Percentiles rank a stretch among this genome's conserved stretches.
phyloP scores from a whole-genome alignment of 2,797 vertebrate species.

The Eospalax fontanierii region DNA sequence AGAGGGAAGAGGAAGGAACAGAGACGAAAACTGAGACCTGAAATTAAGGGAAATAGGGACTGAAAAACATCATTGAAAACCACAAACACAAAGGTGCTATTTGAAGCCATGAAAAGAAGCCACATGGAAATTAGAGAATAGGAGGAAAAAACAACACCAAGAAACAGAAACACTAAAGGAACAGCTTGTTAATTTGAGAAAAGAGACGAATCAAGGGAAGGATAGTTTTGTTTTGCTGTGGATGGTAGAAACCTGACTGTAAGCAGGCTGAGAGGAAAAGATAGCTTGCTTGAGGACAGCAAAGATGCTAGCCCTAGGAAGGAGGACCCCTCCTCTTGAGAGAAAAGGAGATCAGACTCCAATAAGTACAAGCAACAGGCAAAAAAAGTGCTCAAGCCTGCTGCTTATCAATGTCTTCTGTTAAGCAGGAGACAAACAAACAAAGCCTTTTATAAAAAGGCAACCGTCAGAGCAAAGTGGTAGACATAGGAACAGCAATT shows the following conservation, averaged over 20 bases:
- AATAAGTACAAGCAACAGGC: background rate
- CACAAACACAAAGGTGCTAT: conserved; percentile 34
- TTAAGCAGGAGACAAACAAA: background rate
- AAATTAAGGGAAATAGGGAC: conserved; percentile 24
- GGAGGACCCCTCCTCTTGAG: background rate
- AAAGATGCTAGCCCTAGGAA: background rate
- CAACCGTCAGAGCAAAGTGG: background rate
- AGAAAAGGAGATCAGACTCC: conserved; percentile 16
- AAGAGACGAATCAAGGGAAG: background rate
- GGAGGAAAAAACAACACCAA: background rate
- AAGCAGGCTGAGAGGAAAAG: background rate
- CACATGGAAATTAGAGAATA: conserved; percentile 15
- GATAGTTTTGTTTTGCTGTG: conserved; percentile 35
- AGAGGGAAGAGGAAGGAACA: background rate
- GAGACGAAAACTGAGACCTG: conserved; percentile 46
- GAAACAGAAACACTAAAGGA: conserved; percentile 40
- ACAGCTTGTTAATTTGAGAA: background rate
- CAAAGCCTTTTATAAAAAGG: background rate
- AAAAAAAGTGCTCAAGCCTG: background rate
- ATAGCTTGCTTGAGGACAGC: background rate
- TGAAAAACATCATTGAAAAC: conserved; percentile 52
- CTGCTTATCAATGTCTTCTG: background rate
- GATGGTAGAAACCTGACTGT: background rate
- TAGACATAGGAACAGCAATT: background rate
- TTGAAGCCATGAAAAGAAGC: conserved; percentile 24